These are phyloP conservation scores for Drosophila paulistorum DNA, from an alignment of 1,140 invertebrate species.

Conservation along the genomic window DNA sequence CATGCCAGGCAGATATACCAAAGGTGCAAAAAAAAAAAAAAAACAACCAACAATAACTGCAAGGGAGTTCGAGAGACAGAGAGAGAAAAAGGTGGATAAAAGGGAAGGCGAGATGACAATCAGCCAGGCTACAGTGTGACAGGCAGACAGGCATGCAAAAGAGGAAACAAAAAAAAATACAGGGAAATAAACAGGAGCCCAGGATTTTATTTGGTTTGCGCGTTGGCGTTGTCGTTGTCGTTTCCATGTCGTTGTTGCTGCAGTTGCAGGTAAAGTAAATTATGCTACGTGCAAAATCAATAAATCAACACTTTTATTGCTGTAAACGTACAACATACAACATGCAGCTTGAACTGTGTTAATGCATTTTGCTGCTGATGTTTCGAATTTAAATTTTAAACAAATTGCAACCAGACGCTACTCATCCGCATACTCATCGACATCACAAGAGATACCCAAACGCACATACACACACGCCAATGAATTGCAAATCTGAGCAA, in stretches of 20 bases:
- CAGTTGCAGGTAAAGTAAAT: slow-evolving; percentile 74
- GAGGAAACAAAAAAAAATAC: slow-evolving; percentile 38
- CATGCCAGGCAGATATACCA: slow-evolving; percentile 53
- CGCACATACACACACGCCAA: slow-evolving; percentile 44
- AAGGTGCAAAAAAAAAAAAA: slow-evolving; percentile 76
- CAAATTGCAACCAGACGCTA: slow-evolving; percentile 32
- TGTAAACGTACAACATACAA: slow-evolving; percentile 60
- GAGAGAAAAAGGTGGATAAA: slow-evolving; percentile 1
- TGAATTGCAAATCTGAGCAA: slow-evolving; percentile 66
- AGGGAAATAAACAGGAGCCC: slow-evolving; percentile 69
- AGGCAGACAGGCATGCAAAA: slow-evolving; percentile 44
- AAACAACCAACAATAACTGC: slow-evolving; percentile 50
- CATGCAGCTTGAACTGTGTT: slow-evolving; percentile 27
- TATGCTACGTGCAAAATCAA: slow-evolving; percentile 80
- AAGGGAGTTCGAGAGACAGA: slow-evolving; percentile 25
- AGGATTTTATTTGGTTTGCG: slow-evolving; percentile 72
- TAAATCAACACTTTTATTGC: slow-evolving; percentile 80
- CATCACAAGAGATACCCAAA: not conserved
- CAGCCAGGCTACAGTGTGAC: slow-evolving; percentile 53
- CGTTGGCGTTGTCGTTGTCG: slow-evolving; percentile 39
- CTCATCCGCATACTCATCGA: slow-evolving; percentile 6
- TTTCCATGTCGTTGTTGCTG: slow-evolving; percentile 34
- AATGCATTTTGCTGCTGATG: slow-evolving; percentile 41
- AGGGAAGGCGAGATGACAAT: slow-evolving; percentile 64
- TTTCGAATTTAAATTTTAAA: slow-evolving; percentile 41